A percentile compares a stretch with the other conserved stretches of the same genome.
Conservation (phyloP, 2,113 vertebrate genomes). For the Gnathonemus echidnorhynchus region DNA sequence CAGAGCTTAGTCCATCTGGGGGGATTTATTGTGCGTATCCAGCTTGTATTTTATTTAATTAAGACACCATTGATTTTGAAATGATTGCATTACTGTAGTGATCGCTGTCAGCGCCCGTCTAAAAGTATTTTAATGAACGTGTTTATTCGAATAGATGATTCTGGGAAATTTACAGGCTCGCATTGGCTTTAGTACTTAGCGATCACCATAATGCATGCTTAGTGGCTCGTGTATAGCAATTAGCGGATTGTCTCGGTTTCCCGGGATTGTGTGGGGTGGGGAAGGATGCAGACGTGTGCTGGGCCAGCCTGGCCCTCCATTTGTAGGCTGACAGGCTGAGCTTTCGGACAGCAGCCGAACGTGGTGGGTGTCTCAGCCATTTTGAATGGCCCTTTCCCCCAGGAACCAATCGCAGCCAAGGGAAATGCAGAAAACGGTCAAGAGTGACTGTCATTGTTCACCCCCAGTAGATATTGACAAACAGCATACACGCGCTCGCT, state of each 20-base stretch:
- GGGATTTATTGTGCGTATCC: not conserved
- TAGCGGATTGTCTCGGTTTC: not conserved
- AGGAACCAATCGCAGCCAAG: not conserved
- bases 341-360: not conserved
- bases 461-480: not conserved
- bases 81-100: conserved; percentile 4
- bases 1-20: not conserved
- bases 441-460: not conserved
- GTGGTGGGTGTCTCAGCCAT: not conserved
- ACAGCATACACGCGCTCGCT: not conserved
- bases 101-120: not conserved
- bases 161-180: not conserved
- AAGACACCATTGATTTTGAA: not conserved
- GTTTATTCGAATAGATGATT: conserved; percentile 3
- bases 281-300: not conserved
- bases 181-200: not conserved
- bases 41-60: not conserved
- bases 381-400: not conserved
- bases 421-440: not conserved
- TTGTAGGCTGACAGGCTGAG: not conserved
- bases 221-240: not conserved
- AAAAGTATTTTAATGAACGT: not conserved
- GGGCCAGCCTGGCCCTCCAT: not conserved
- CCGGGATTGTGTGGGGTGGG: not conserved
- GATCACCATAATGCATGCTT: not conserved